Evolutionary conservation across 2,888 invertebrate species (phyloP).

Genomic region (Melikaiella ostensackeni): DNA sequence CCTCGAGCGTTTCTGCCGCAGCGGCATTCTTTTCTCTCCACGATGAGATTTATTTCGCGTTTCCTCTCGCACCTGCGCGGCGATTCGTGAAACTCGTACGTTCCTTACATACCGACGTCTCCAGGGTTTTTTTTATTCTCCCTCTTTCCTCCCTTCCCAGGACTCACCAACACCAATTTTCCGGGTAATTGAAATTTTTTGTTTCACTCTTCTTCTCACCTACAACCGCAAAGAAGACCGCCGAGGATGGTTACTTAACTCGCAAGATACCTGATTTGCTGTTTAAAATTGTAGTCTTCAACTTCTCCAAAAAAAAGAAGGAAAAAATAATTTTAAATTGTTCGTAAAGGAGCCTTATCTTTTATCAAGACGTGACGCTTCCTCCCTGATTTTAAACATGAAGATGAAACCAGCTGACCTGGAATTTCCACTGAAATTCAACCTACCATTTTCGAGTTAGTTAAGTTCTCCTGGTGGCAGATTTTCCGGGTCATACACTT

Average conservation of each 20-base stretch:
- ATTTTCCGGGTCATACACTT: neutral
- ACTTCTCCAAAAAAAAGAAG: neutral
- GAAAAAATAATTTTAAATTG: neutral
- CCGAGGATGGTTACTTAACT: neutral
- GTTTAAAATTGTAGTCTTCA: neutral
- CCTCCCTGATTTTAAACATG: neutral
- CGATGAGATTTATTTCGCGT: conserved; percentile 69
- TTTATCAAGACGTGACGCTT: neutral
- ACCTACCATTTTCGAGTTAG: neutral
- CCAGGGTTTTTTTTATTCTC: conserved; percentile 40
- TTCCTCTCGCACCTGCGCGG: conserved; percentile 68
- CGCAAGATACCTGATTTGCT: neutral
- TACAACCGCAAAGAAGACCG: neutral
- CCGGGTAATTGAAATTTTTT: conserved; percentile 58
- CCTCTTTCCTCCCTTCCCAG: conserved; percentile 40
- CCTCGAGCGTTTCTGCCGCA: conserved; percentile 56
- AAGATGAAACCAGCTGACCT: neutral
- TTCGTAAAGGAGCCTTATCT: no score
- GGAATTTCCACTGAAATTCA: no score
- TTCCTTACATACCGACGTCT: conserved; percentile 56
- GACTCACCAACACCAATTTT: conserved; percentile 53
- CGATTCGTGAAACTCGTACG: conserved; percentile 62
- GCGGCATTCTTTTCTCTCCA: conserved; percentile 51
- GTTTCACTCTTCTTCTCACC: conserved; percentile 19
- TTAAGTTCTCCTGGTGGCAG: neutral